These are phyloP conservation scores for Reticulitermes lucifugus DNA, from an alignment of 2,888 invertebrate genomes.

Conservation along the genomic window DNA sequence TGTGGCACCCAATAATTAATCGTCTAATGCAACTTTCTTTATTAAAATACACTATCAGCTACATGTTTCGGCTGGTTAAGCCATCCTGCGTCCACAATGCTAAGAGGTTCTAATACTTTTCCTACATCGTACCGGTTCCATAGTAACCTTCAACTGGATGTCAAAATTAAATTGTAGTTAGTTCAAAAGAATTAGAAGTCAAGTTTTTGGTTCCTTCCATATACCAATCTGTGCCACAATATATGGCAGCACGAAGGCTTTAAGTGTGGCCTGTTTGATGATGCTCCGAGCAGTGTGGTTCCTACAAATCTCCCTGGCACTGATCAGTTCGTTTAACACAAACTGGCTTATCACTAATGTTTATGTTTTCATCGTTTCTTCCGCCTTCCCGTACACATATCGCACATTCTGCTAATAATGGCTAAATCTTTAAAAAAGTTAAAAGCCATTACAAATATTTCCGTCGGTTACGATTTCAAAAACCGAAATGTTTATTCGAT, in stretches of 20 bases:
- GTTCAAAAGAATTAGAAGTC: neutral
- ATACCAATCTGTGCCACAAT: neutral
- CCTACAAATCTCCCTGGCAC: neutral
- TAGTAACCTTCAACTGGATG: too few species aligned
- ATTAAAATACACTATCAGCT: too few species aligned
- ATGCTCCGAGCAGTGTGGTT: neutral
- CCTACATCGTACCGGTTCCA: too few species aligned
- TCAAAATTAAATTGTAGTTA: neutral
- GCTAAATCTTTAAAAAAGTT: neutral
- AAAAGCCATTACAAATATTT: too few species aligned
- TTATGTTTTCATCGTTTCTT: neutral
- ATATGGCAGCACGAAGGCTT: neutral
- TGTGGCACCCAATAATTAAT: too few species aligned
- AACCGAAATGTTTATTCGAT: too few species aligned
- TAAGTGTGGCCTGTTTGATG: constrained; percentile 7
- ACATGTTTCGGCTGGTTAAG: too few species aligned
- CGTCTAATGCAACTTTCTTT: too few species aligned
- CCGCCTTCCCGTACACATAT: neutral
- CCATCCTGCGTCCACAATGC: too few species aligned
- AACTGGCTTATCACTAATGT: neutral
- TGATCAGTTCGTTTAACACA: neutral
- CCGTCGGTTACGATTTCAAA: too few species aligned
- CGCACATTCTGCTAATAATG: neutral
- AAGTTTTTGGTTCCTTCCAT: neutral
- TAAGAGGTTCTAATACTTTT: too few species aligned